Conservation (phyloP, 2,113 vertebrate species). For the Procavia capensis region DNA sequence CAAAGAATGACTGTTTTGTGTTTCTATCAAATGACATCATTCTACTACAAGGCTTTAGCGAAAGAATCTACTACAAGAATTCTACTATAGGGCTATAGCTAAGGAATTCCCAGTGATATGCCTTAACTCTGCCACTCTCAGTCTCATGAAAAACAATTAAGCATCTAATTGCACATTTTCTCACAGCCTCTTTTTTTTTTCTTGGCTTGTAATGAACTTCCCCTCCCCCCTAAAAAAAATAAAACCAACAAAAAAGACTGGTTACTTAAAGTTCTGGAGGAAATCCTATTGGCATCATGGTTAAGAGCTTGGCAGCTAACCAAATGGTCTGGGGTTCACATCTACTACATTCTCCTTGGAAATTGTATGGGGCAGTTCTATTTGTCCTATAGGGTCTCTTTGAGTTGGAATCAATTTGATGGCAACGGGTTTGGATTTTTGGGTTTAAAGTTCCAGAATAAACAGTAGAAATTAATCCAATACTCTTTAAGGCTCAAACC, state of each 20-base stretch:
- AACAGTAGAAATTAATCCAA: background rate
- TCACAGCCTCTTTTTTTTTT: background rate
- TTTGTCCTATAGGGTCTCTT: too few species aligned
- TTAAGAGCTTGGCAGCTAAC: too few species aligned
- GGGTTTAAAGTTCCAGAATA: constrained; percentile 32
- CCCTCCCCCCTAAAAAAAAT: too few species aligned
- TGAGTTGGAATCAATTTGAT: too few species aligned
- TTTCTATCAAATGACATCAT: background rate
- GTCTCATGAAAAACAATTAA: constrained; percentile 54
- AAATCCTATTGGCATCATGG: too few species aligned
- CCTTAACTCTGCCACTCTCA: background rate
- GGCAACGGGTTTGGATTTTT: background rate
- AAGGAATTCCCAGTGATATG: background rate
- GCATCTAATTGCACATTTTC: constrained; percentile 46
- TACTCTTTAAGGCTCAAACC: background rate
- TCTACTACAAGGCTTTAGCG: background rate
- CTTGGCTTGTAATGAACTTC: background rate
- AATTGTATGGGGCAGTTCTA: too few species aligned
- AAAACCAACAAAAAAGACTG: background rate
- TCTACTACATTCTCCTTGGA: too few species aligned
- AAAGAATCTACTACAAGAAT: too few species aligned
- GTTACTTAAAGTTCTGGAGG: constrained; percentile 18
- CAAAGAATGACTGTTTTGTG: background rate
- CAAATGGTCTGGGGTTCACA: too few species aligned
- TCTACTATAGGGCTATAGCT: too few species aligned